Conservation (phyloP, 2,113 vertebrate genomes). For the Cygnus buccinator region DNA sequence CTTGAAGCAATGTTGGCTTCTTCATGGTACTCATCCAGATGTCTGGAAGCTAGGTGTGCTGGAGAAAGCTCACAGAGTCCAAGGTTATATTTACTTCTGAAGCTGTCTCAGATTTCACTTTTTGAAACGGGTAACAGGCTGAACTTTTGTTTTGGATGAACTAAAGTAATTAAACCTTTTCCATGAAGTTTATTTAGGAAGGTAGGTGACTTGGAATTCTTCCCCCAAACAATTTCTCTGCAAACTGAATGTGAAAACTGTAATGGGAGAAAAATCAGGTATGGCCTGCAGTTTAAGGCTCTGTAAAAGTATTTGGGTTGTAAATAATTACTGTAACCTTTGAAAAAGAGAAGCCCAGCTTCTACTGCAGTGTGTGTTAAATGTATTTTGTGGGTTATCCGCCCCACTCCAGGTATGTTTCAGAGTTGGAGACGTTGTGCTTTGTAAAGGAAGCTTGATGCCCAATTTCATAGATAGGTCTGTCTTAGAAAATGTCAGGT, state of each 20-base stretch:
- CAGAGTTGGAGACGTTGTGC: neutral
- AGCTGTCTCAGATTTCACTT: neutral
- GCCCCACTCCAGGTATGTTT: neutral
- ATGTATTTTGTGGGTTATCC: neutral
- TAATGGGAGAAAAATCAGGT: accelerated
- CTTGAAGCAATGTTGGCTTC: neutral
- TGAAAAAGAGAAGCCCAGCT: neutral
- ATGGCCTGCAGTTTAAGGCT: neutral
- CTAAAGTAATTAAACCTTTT: neutral
- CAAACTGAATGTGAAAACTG: neutral
- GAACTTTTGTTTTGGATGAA: neutral
- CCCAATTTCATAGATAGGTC: neutral
- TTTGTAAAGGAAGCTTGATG: neutral
- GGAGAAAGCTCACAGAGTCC: neutral
- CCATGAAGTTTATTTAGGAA: neutral
- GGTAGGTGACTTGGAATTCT: neutral
- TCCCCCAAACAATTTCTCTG: neutral
- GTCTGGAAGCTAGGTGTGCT: neutral
- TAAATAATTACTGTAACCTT: neutral
- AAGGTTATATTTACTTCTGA: neutral
- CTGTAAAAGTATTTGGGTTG: neutral
- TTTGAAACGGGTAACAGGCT: neutral
- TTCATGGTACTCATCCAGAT: neutral
- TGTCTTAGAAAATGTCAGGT: neutral
- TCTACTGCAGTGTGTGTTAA: neutral